Evolutionary conservation across 1,140 invertebrate genomes (phyloP).

Genomic region (Paracyclopina nana): DNA sequence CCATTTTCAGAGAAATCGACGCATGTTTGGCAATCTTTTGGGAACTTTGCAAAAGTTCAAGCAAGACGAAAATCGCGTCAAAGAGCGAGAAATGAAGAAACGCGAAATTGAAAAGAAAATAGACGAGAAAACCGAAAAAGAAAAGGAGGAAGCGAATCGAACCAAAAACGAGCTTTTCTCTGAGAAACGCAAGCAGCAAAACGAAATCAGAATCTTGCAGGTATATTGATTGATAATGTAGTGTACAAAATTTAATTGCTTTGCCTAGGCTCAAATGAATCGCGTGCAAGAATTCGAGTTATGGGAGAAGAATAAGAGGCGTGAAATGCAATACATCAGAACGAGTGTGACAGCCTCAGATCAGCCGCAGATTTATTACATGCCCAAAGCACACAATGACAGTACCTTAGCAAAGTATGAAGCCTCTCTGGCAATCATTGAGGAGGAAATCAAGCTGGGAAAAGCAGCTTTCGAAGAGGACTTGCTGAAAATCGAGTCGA

Average conservation of each 20-base stretch:
- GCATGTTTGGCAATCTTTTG: conserved; percentile 83
- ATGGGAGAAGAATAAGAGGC: conserved; percentile 4
- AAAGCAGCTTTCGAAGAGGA: conserved; percentile 2
- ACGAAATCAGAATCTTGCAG: conserved; percentile 42
- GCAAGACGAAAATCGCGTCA: conserved; percentile 70
- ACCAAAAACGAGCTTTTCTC: conserved; percentile 64
- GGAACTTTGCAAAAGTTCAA: conserved; percentile 87
- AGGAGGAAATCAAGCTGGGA: conserved; percentile 6
- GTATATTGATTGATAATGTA: not conserved
- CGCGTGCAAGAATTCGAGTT: conserved; percentile 9
- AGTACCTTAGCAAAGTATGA: not conserved
- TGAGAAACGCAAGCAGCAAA: conserved; percentile 60
- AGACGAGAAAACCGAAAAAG: conserved; percentile 64
- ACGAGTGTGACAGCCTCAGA: not conserved
- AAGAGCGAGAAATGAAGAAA: conserved; percentile 42
- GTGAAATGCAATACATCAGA: conserved; percentile 1
- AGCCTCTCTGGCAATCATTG: conserved; percentile 1
- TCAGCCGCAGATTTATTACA: not conserved
- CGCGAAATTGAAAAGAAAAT: conserved; percentile 78
- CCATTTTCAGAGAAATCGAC: conserved; percentile 47
- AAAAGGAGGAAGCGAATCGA: conserved; percentile 59
- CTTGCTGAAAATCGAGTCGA: conserved; percentile 5
- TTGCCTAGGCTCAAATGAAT: conserved; percentile 8
- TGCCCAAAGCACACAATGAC: conserved; percentile 6
- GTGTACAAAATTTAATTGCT: not conserved